Base-by-base conservation (phyloP, 2,797 vertebrate genomes). In the Dromococcyx pavoninus region DNA sequence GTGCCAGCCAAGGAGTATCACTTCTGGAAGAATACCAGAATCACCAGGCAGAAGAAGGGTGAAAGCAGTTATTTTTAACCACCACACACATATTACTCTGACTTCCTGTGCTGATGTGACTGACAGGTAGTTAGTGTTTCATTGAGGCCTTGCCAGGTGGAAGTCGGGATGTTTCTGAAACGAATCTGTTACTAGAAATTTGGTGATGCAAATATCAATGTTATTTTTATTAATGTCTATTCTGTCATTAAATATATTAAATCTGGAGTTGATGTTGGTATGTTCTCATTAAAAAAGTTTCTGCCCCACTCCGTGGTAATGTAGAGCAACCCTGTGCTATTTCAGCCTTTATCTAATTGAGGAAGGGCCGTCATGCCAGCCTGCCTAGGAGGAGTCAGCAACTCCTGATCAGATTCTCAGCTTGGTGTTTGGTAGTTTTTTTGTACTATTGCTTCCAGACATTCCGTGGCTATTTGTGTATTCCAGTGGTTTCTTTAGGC, bases 1-100 rank as follows among this genome's bases (percentile, higher is more conserved):
- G 0, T 3, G 1, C 18, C 5, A 7, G 39, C 25, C 9, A 1
- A 58, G 39, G 32, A 7, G 3, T 35, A 4, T 56, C 9, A 1
- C 23, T 81, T 66, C 21, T 44, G 12, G 22, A 39, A n/a, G 61
- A 24, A 50, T 21, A 27, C 1, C 16, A 70, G 69, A 91, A 60
- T 71, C 69, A 28, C 32, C 33, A 71, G 46, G 39, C 48, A 44
- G 10, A 39, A 58, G 33, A 61, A 46, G 13, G 30, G 17, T 57
- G 33, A 44, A 74, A 77, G n/a, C 0, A 43, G 25, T 61, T 61
- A 4, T 27, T 80, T 85, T 67, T 50, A 33, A 23, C 19, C 22
- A 17, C 23, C 10, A 41, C 9, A 7, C 21, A 22, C 7, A 0
- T 51, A 3, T 22, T 56, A 13, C 32, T 87, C 27, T 64, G 25